A percentile compares a stretch with the other conserved stretches of the same genome.
phyloP scores from a whole-genome alignment of 1,140 invertebrate genomes.

The Cydia strobilella region DNA sequence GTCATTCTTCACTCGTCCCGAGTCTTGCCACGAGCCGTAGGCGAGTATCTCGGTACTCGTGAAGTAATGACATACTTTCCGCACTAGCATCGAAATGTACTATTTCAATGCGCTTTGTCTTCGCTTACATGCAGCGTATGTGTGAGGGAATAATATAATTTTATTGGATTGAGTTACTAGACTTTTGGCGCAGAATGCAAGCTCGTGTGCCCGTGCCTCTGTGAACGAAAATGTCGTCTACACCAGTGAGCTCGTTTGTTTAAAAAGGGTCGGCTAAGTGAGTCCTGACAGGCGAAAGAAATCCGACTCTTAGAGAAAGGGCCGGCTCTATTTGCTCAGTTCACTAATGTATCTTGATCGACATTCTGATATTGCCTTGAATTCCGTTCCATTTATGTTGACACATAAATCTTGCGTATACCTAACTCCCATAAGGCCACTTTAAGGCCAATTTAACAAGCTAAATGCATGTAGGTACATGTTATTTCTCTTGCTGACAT shows the following conservation, averaged over 20 bases:
- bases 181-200: background rate
- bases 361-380: background rate
- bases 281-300: constrained; percentile 2
- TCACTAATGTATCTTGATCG: background rate
- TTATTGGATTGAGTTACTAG: background rate
- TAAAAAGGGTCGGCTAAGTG: constrained; percentile 7
- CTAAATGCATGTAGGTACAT: too few relatives aligned
- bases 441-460: too few relatives aligned
- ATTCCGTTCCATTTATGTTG: background rate
- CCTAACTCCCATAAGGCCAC: too few relatives aligned
- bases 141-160: background rate
- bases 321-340: background rate
- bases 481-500: too few relatives aligned
- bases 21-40: too few relatives aligned
- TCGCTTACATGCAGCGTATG: background rate
- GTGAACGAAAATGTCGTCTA: constrained; percentile 2
- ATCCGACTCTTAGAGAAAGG: background rate
- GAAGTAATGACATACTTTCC: too few relatives aligned
- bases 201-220: background rate
- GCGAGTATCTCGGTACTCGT: too few relatives aligned
- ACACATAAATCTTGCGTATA: too few relatives aligned
- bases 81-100: too few relatives aligned
- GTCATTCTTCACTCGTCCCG: too few relatives aligned
- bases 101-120: too few relatives aligned
- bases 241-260: background rate